Base-by-base conservation (phyloP, 1,140 invertebrate species). In the Pseudomyrmex gracilis region DNA sequence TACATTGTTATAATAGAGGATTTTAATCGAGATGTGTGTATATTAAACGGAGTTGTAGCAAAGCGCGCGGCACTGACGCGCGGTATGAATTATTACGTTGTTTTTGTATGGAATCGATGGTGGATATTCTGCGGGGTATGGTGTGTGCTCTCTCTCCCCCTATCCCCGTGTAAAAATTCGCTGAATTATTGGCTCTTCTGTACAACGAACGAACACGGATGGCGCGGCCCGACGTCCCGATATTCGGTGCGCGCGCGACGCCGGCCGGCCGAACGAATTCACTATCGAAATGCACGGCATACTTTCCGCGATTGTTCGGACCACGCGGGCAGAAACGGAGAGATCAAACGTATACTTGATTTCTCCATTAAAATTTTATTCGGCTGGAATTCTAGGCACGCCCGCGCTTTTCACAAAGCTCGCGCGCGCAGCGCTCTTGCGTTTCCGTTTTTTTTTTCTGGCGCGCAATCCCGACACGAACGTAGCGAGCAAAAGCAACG, bases 331-430 rank as follows among this genome's bases (percentile, higher is more conserved):
- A 80, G 68, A 49, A 55, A 63, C 73, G 76, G 82, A 64, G 85
- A 87, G 82, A 67, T 77, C 74, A 68, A 67, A 78, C 86, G 77
- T 73, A 80, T 85, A 87, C 83, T 87, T 85, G 74, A 82, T 87
- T 87, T 88, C 82, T 82, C 86, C 71, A 85, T 88, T 85, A 85
- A 87, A 87, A 87, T 88, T 87, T 76, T 82, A 82, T 57, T 82
- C 68, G 45, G 20, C 47, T 51, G 60, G 45, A 84, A 80, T 47
- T 78, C 60, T 82, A 80, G 60, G 67, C 58, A 47, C 49, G 20
- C 45, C 22, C 20, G 8, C 13, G 57, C 61, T 76, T 63, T 61
- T 71, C 47, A 43, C 61, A 80, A 67, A 64, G 51, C 61, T 49
- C 43, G 76, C n/a, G 12, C 58, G 76, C 22, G 12, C 58, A 58